Evolutionary conservation across 2,888 invertebrate genomes (phyloP), one percentile per base, ranked within the genome.

Genomic region (Watsonalla binaria): DNA sequence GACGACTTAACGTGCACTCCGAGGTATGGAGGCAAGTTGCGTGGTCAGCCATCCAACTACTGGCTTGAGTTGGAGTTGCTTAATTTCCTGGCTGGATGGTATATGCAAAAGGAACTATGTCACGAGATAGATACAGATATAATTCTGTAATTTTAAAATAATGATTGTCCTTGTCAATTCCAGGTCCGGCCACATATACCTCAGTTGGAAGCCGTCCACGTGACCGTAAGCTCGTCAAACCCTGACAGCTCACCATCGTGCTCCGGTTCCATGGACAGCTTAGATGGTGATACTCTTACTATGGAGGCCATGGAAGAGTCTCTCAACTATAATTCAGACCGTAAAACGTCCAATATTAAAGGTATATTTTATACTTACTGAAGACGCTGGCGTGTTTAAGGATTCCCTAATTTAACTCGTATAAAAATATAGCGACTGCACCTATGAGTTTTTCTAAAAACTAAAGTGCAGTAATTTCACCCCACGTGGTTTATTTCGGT

Each of bases 121-220:
- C 24, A 4, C 4, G 24, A 4, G 24, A 24, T 24, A 24, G 24
- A n/a, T n/a, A n/a, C n/a, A n/a, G n/a, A n/a, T n/a, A n/a, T n/a
- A n/a, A n/a, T n/a, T n/a, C n/a, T n/a, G n/a, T 24, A 24, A 24
- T 24, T 24, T 24, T 24, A 24, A 24, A 24, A 24, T 24, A 24
- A 24, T 53, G 47, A 33, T 57, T 47, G n/a, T 35, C 15, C 61
- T 51, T 35, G 39, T 24, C 8, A n/a, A 54, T 83, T 92, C 42
- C 75, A 93, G 93, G 93, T 93, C 60, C 86, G 93, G 61, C 94
- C 94, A 8, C 92, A 94, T 59, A 93, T 94, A 84, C 94, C 94
- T 55, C 93, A 94, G 72, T 77, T 94, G 55, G 94, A 94, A 49
- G 93, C 92, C 62, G 79, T 94, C 58, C 93, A 93, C 70, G 74